phyloP scores from a whole-genome alignment of 2,888 invertebrate genomes.

The Drosophila recens region DNA sequence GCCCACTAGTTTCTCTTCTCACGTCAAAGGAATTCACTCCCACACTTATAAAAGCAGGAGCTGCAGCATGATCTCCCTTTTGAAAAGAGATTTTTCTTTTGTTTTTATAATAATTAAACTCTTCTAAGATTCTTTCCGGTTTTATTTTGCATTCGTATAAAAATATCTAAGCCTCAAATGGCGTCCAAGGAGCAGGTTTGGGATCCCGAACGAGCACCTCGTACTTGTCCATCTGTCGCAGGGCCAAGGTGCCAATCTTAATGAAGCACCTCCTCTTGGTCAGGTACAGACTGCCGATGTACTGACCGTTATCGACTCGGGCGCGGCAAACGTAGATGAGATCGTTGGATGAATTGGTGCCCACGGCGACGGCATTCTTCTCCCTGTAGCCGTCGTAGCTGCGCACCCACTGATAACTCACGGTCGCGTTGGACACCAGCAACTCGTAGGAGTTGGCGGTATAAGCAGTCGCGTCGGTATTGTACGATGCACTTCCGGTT shows the following conservation, averaged over 20 bases:
- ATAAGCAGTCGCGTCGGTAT: constrained; percentile 2
- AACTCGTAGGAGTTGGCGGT: constrained; percentile 24
- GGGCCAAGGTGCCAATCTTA: constrained; percentile 34
- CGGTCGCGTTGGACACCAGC: constrained; percentile 36
- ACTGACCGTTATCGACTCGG: constrained; percentile 33
- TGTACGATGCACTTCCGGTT: neutral
- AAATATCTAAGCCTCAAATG: neutral
- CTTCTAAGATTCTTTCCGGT: too few relatives aligned
- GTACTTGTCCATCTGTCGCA: constrained; percentile 48
- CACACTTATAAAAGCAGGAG: too few relatives aligned
- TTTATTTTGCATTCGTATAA: neutral
- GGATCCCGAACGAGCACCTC: constrained; percentile 45
- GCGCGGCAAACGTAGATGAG: constrained; percentile 50
- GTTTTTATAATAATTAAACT: neutral
- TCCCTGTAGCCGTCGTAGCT: constrained; percentile 58
- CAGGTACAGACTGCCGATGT: constrained; percentile 45
- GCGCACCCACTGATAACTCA: constrained; percentile 47
- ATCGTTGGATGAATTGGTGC: constrained; percentile 48
- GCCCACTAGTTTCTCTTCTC: neutral
- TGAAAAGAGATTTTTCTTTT: neutral
- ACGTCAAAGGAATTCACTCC: neutral
- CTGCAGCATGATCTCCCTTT: too few relatives aligned
- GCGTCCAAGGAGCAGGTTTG: neutral
- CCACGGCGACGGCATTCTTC: constrained; percentile 41
- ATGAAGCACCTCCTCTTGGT: constrained; percentile 38